A percentile compares a stretch with the other conserved stretches of the same genome.
These are phyloP conservation scores for Daubentonia madagascariensis DNA, from an alignment of 2,113 vertebrate genomes.

Conservation along the genomic window DNA sequence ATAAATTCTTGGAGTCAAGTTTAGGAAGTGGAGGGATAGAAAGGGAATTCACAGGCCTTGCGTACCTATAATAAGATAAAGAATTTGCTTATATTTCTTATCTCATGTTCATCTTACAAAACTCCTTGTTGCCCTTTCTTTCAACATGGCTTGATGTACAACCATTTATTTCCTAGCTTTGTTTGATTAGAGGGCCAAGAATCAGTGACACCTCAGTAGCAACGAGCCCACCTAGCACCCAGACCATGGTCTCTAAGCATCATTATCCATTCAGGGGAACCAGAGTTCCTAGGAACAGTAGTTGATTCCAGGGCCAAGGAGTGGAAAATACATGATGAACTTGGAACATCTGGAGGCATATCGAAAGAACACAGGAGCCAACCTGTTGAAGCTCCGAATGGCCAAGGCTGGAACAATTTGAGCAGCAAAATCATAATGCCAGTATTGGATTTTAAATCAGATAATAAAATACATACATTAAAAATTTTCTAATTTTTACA, in stretches of 20 bases:
- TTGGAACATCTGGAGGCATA: background rate
- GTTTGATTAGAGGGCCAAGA: background rate
- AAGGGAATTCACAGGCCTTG: background rate
- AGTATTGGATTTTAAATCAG: background rate
- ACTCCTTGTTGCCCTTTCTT: background rate
- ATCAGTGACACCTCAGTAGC: background rate
- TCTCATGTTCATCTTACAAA: background rate
- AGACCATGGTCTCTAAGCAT: background rate
- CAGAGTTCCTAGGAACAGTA: background rate
- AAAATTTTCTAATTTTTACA: background rate
- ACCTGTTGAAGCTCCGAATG: background rate
- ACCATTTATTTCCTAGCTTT: background rate
- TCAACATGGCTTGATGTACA: background rate
- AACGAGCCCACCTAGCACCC: background rate
- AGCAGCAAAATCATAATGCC: background rate
- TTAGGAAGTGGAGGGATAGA: background rate
- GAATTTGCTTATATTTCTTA: background rate
- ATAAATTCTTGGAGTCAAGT: slow-evolving; percentile 12
- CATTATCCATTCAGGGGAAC: background rate
- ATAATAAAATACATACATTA: background rate
- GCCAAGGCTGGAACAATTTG: background rate
- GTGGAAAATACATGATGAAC: background rate
- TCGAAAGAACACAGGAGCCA: background rate
- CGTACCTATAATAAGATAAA: background rate
- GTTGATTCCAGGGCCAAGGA: background rate